phyloP scores from a whole-genome alignment of 2,888 invertebrate genomes.

The Agrochola lota region DNA sequence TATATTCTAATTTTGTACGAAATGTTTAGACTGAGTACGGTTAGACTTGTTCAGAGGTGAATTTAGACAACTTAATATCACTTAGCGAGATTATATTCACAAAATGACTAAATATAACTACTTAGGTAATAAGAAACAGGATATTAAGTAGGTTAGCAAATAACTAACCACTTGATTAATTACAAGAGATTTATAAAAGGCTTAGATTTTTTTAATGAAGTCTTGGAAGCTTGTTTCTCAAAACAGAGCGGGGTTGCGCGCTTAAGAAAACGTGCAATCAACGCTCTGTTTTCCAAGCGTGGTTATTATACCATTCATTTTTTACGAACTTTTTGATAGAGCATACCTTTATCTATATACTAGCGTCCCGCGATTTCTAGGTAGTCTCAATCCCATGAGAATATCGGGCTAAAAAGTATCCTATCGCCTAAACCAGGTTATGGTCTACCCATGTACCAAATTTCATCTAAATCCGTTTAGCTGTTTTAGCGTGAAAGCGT shows the following conservation, averaged over 20 bases:
- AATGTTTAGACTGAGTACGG: not conserved
- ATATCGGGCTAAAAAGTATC: no score
- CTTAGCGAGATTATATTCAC: not conserved
- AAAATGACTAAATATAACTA: not conserved
- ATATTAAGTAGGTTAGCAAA: not conserved
- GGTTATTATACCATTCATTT: not conserved
- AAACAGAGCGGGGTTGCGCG: no score
- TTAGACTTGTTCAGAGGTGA: not conserved
- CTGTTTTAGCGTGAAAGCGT: no score
- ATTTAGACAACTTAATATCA: slow-evolving; percentile 2
- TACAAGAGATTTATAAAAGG: not conserved
- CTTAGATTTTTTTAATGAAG: not conserved
- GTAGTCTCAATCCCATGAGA: no score
- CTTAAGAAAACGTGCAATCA: not conserved
- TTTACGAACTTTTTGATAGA: not conserved
- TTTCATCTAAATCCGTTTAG: no score
- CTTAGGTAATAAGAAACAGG: not conserved
- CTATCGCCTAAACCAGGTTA: no score
- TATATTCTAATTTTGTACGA: not conserved
- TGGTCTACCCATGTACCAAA: no score
- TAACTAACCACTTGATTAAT: not conserved
- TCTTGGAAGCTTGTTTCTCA: not conserved
- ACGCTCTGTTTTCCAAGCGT: not conserved
- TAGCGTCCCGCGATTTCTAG: no score
- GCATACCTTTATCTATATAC: no score